Conservation (phyloP, 1,140 invertebrate genomes). For the Nasonia longicornis region DNA sequence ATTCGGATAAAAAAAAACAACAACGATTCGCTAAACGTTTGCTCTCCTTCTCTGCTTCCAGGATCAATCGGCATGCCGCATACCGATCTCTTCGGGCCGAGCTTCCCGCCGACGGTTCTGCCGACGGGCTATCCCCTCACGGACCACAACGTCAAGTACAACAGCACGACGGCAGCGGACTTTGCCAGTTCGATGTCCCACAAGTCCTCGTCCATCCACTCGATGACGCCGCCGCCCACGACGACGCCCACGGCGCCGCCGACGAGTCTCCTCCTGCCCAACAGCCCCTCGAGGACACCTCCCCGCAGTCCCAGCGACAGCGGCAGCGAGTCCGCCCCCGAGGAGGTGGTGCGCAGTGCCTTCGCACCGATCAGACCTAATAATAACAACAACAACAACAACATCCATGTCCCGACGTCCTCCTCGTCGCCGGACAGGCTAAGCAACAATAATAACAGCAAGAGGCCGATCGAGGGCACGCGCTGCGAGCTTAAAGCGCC, state of each 20-base stretch:
- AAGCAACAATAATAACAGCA: neutral
- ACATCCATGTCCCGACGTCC: slow-evolving; percentile 54
- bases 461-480: slow-evolving; percentile 52
- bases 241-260: slow-evolving; percentile 1
- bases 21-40: neutral
- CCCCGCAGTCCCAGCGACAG: slow-evolving; percentile 67
- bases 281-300: slow-evolving; percentile 57
- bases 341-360: slow-evolving; percentile 82
- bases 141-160: slow-evolving; percentile 58
- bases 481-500: slow-evolving; percentile 75
- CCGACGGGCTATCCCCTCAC: slow-evolving; percentile 58
- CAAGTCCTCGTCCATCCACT: neutral
- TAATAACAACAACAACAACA: slow-evolving; percentile 37
- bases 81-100: slow-evolving; percentile 59
- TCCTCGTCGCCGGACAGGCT: slow-evolving; percentile 72
- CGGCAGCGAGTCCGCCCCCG: slow-evolving; percentile 66
- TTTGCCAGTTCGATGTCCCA: neutral
- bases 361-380: slow-evolving; percentile 72
- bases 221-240: slow-evolving; percentile 30
- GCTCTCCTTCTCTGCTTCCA: slow-evolving; percentile 51
- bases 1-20: slow-evolving; percentile 32
- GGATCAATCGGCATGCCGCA: slow-evolving; percentile 62
- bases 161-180: neutral
- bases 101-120: slow-evolving; percentile 58
- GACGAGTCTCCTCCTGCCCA: slow-evolving; percentile 19